These are phyloP conservation scores for Sminthurinus signatus DNA, from an alignment of 1,140 invertebrate genomes.

Conservation along the genomic window DNA sequence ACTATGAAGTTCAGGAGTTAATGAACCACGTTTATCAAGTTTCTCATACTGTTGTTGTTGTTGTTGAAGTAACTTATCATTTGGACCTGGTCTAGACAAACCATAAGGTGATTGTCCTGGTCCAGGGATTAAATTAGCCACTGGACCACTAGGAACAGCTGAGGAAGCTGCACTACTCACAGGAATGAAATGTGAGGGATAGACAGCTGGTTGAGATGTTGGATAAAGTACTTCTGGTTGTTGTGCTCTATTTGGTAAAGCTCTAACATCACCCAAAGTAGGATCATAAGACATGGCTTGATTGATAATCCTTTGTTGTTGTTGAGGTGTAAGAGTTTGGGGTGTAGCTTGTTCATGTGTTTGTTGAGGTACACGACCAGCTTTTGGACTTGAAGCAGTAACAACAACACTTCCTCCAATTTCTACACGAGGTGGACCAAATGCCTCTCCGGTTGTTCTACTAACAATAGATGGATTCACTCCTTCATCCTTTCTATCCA, in stretches of 20 bases:
- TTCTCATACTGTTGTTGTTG: too few relatives aligned
- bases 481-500: conserved; percentile 25
- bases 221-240: conserved; percentile 46
- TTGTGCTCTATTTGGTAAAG: conserved; percentile 11
- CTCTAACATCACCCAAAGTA: conserved; percentile 26
- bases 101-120: conserved; percentile 17
- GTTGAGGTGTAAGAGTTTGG: conserved; percentile 11
- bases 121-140: conserved; percentile 13
- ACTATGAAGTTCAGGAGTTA: conserved; percentile 3
- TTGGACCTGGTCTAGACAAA: not conserved
- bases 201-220: conserved; percentile 54
- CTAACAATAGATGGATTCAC: not conserved
- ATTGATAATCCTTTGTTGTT: conserved; percentile 31
- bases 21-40: conserved; percentile 10
- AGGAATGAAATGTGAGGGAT: conserved; percentile 19
- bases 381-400: conserved; percentile 38
- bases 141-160: too few relatives aligned
- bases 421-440: conserved; percentile 27
- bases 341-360: conserved; percentile 34
- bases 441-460: conserved; percentile 16
- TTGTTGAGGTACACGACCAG: conserved; percentile 32
- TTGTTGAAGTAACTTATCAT: conserved; percentile 5
- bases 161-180: conserved; percentile 2
- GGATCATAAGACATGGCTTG: conserved; percentile 29
- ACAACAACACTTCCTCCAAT: conserved; percentile 24